Base-by-base conservation (phyloP, 2,797 vertebrate genomes). In the Furcifer pardalis region DNA sequence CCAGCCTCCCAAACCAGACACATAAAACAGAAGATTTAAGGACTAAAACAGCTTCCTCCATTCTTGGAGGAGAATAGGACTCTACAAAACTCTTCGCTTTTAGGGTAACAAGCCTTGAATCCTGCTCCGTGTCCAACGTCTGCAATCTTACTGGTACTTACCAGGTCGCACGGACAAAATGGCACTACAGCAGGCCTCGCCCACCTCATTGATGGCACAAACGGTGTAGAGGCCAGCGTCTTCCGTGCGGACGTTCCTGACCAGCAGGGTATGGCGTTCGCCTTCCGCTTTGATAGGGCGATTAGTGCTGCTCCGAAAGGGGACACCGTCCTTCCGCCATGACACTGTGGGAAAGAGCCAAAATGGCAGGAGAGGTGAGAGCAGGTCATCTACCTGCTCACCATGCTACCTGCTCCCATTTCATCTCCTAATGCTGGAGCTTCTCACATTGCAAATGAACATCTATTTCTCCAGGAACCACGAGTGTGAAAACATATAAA, bases 231-330 rank as follows among this genome's bases (percentile, higher is more conserved):
- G 97, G 5, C 99, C 99, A 0, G 97, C 96, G 25, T 99, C 98
- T 0, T 91, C 93, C 0, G 90, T 91, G 92, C 95, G 96, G 10
- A 96, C 97, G n/a, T 97, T 97, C 88, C 95, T 96, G 81, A 99
- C 97, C 83, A 98, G 94, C 90, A 99, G 93, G 7, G 96, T 98
- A 56, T 99, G 97, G 1, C 98, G 95, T 91, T 99, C 98, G 0
- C 98, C 98, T 87, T 99, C 99, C 0, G 97, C 97, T 89, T 98
- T 98, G 81, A 99, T 95, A 52, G 97, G 93, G 44, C 96, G 96
- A 42, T 96, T 94, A 19, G 95, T 85, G 72, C 93, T 93, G 71
- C 93, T 95, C 84, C 84, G 89, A 86, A 99, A 91, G 4, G 91
- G 84, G 2, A 84, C 87, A 65, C 96, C 97, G 83, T 98, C 97